Evolutionary conservation across 2,888 invertebrate genomes (phyloP).

Genomic region (Ceramica pisi): DNA sequence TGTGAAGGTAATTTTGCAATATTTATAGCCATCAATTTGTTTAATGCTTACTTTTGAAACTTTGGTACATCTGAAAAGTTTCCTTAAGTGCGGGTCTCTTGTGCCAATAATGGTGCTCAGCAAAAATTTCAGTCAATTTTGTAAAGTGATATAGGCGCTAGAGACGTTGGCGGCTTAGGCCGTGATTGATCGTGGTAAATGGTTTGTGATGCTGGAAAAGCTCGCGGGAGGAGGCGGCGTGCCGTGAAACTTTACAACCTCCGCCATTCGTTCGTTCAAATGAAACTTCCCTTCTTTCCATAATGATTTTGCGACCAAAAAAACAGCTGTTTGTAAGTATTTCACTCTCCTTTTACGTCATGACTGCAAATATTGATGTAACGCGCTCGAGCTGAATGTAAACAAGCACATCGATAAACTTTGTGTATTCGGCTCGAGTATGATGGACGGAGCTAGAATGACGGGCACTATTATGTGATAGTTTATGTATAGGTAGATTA

Average conservation of each 20-base stretch:
- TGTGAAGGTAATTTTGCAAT: conserved; percentile 37
- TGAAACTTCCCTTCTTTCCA: conserved; percentile 44
- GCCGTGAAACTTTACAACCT: conserved; percentile 81
- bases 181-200: conserved; percentile 86
- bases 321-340: conserved; percentile 66
- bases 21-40: conserved; percentile 59
- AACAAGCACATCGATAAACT: conserved; percentile 63
- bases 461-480: conserved; percentile 47
- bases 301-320: conserved; percentile 65
- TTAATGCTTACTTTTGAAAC: conserved; percentile 55
- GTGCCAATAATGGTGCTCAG: conserved; percentile 71
- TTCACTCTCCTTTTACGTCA: conserved; percentile 66
- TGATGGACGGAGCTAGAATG: conserved; percentile 58
- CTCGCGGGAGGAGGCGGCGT: conserved; percentile 74
- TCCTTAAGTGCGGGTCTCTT: conserved; percentile 59
- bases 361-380: conserved; percentile 68
- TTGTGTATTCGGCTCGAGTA: conserved; percentile 61
- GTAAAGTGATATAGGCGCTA: conserved; percentile 80
- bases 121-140: conserved; percentile 80
- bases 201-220: conserved; percentile 77
- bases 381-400: conserved; percentile 64
- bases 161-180: conserved; percentile 73
- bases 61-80: conserved; percentile 62
- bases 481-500: conserved; percentile 43
- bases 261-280: conserved; percentile 68